Evolutionary conservation across 1,140 invertebrate genomes (phyloP).

Genomic region (Drosophila pseudoobscura): DNA sequence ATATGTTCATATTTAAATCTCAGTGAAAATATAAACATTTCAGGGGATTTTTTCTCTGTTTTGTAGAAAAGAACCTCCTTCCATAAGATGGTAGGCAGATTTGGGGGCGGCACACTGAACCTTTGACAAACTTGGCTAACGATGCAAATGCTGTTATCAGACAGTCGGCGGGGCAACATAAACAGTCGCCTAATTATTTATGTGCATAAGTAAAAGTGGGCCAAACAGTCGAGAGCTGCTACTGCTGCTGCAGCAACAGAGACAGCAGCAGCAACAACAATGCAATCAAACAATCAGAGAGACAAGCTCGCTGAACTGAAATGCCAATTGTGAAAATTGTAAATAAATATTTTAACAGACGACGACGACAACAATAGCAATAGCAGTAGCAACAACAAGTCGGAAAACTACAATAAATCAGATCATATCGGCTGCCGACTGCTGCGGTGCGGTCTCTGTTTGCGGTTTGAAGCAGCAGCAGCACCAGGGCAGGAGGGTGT

Average conservation of each 20-base stretch:
- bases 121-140: slow-evolving; percentile 36
- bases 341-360: slow-evolving; percentile 79
- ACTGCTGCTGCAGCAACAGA: background rate
- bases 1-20: too few relatives aligned
- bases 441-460: slow-evolving; percentile 39
- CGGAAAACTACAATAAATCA: slow-evolving; percentile 75
- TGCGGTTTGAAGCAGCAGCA: slow-evolving; percentile 12
- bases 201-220: slow-evolving; percentile 67
- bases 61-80: too few relatives aligned
- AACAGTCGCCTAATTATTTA: slow-evolving; percentile 55
- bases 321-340: slow-evolving; percentile 80
- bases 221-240: slow-evolving; percentile 31
- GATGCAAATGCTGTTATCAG: slow-evolving; percentile 50
- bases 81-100: too few relatives aligned
- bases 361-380: slow-evolving; percentile 28
- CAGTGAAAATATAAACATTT: too few relatives aligned
- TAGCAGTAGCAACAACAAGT: slow-evolving; percentile 44
- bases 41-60: too few relatives aligned
- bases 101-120: slow-evolving; percentile 3
- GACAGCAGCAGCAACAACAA: slow-evolving; percentile 17
- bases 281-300: slow-evolving; percentile 55
- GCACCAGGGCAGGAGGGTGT: slow-evolving; percentile 4
- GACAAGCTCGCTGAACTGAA: slow-evolving; percentile 59
- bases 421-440: slow-evolving; percentile 68
- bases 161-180: slow-evolving; percentile 29